These are phyloP conservation scores for Acanthosepion pharaonis DNA, from an alignment of 2,888 invertebrate species.

Conservation along the genomic window DNA sequence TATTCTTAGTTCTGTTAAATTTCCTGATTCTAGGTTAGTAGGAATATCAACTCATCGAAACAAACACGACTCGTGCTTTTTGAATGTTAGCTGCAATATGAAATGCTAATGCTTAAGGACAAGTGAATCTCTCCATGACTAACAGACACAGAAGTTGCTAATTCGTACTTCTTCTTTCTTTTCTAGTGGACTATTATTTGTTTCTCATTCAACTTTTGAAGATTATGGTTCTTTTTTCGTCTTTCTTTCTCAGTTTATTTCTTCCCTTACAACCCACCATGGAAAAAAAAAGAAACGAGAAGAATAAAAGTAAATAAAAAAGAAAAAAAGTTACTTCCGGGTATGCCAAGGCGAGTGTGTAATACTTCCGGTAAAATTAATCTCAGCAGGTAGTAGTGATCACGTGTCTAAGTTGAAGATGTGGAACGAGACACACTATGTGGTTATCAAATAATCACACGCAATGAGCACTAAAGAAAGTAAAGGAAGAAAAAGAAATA, in stretches of 20 bases:
- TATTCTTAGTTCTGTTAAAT: too few relatives aligned
- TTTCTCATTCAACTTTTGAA: neutral
- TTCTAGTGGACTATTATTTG: neutral
- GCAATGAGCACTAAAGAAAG: neutral
- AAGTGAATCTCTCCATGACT: neutral
- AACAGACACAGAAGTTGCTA: neutral
- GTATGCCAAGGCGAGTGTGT: neutral
- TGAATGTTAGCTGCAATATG: neutral
- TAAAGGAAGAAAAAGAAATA: neutral
- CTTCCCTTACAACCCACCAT: neutral
- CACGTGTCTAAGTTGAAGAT: neutral
- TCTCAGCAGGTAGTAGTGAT: neutral
- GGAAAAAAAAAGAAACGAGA: neutral
- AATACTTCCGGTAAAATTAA: conserved; percentile 33
- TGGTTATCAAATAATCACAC: neutral
- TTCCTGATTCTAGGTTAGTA: too few relatives aligned
- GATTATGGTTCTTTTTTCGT: neutral
- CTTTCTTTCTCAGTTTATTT: neutral
- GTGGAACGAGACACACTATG: neutral
- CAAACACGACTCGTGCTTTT: too few relatives aligned
- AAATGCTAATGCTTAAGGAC: neutral
- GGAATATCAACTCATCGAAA: too few relatives aligned
- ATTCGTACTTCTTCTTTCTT: neutral
- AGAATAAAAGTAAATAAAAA: neutral
- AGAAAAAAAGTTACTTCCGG: neutral